Evolutionary conservation across 2,113 vertebrate genomes (phyloP).

Genomic region (Phoxinus phoxinus): DNA sequence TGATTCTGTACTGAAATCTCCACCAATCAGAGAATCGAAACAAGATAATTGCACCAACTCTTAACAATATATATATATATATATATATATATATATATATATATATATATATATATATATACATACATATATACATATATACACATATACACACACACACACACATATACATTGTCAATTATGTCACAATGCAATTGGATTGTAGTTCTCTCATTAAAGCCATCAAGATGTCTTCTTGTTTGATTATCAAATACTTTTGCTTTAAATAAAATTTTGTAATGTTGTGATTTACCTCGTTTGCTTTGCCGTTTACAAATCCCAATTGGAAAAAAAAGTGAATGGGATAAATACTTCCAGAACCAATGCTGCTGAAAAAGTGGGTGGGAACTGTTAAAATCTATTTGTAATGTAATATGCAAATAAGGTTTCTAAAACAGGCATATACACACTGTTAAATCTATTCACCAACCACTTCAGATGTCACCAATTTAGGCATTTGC

Average conservation of each 20-base stretch:
- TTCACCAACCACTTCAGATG: background rate
- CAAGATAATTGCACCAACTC: background rate
- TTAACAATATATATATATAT: background rate
- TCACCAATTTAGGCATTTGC: background rate
- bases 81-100: no score
- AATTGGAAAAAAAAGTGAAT: background rate
- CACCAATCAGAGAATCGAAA: background rate
- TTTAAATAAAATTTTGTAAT: background rate
- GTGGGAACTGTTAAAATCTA: background rate
- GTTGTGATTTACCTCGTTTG: background rate
- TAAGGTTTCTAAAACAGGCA: background rate
- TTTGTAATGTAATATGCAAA: slow-evolving; percentile 15
- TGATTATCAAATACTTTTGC: background rate
- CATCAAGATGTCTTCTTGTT: background rate
- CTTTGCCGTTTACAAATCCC: background rate
- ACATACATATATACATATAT: no score
- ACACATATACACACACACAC: no score
- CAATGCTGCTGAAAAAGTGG: background rate
- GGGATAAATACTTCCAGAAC: background rate
- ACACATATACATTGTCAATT: no score
- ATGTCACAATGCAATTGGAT: background rate
- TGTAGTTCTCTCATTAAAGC: background rate
- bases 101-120: background rate
- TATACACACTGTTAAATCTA: background rate
- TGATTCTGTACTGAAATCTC: background rate